phyloP scores from a whole-genome alignment of 2,888 invertebrate genomes.

The Harpalus rubripes region DNA sequence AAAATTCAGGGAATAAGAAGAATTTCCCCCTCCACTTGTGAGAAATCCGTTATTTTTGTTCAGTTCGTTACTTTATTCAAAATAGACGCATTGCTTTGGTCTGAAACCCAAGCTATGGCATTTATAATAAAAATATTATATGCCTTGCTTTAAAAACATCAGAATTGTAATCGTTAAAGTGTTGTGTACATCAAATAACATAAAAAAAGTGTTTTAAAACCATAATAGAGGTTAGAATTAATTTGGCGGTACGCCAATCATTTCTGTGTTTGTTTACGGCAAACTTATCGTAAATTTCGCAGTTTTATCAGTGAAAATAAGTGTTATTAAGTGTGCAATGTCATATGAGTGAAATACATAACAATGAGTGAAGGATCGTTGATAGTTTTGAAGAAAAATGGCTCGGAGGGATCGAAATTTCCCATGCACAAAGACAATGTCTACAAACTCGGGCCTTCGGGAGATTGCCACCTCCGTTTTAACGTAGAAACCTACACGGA shows the following conservation, averaged over 20 bases:
- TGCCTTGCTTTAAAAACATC: not conserved
- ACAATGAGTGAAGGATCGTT: constrained; percentile 48
- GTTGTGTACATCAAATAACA: not conserved
- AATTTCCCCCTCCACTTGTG: not conserved
- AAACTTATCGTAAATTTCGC: not conserved
- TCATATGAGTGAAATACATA: not conserved
- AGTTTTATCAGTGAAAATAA: not conserved
- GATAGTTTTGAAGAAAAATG: constrained; percentile 59
- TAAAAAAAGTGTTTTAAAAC: not conserved
- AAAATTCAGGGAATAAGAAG: too few species aligned
- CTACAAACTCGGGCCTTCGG: constrained; percentile 36
- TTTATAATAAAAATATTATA: constrained; percentile 19
- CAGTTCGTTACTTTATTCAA: constrained; percentile 25
- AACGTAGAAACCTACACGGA: not conserved
- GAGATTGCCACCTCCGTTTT: constrained; percentile 54
- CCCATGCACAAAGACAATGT: constrained; percentile 42
- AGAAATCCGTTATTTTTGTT: constrained; percentile 16
- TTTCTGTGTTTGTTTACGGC: not conserved
- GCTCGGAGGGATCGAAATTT: constrained; percentile 48
- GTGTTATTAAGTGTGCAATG: not conserved
- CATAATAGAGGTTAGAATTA: not conserved
- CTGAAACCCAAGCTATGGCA: not conserved
- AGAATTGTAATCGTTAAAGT: not conserved
- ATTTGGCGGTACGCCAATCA: constrained; percentile 29
- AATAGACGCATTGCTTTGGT: constrained; percentile 26